A percentile compares a stretch with the other conserved stretches of the same genome.
Conservation (phyloP, 1,140 invertebrate species). For the Anagrus nilaparvatae region DNA sequence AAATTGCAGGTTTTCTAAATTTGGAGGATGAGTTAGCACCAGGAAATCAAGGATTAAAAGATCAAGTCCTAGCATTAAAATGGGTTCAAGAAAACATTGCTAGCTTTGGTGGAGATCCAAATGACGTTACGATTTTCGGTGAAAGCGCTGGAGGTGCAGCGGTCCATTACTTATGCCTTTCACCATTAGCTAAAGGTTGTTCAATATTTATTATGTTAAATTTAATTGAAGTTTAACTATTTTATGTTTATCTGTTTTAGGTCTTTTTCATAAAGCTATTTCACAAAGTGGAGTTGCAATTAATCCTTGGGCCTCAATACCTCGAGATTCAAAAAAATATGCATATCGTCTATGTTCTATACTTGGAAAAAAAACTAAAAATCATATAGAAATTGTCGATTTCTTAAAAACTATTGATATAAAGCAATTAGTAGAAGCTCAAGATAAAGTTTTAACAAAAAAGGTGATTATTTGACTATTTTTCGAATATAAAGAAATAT, state of each 20-base stretch:
- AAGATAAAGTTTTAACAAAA: conserved; percentile 3
- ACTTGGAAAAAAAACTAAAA: conserved; percentile 35
- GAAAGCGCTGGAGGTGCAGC: conserved; percentile 45
- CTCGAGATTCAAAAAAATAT: conserved; percentile 25
- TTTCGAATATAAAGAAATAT: too few species aligned
- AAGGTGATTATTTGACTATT: conserved; percentile 4
- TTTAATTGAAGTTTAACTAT: too few species aligned
- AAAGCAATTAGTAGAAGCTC: conserved; percentile 7
- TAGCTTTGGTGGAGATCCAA: conserved; percentile 45
- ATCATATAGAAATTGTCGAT: conserved; percentile 33
- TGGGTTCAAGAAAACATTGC: conserved; percentile 47
- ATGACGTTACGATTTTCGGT: conserved; percentile 44
- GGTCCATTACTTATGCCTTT: conserved; percentile 23
- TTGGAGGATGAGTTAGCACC: conserved; percentile 23
- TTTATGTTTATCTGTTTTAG: conserved; percentile 28
- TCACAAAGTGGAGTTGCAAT: conserved; percentile 64
- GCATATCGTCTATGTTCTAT: conserved; percentile 13
- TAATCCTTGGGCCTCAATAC: conserved; percentile 60
- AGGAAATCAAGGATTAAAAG: conserved; percentile 36
- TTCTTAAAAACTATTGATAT: conserved; percentile 36
- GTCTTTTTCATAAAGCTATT: conserved; percentile 58
- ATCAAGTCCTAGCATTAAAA: conserved; percentile 37
- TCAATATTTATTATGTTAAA: too few species aligned
- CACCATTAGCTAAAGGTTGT: conserved; percentile 21
- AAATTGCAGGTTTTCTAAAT: conserved; percentile 31